Base-by-base conservation (phyloP, 2,888 invertebrate species). In the Spatulosminthurus flaviceps region DNA sequence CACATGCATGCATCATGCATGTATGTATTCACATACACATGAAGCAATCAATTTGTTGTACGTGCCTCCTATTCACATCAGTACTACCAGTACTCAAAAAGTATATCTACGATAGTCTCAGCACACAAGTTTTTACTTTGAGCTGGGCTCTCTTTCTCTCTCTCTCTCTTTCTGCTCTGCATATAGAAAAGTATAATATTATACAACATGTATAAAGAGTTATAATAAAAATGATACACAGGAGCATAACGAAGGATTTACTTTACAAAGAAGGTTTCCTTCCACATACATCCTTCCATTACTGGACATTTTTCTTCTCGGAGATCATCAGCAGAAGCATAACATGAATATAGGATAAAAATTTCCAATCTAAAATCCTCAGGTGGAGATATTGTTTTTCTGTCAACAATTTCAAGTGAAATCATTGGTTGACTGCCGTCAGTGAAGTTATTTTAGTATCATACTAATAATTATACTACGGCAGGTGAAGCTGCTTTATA, bases 31-130 rank as follows among this genome's bases (percentile, higher is more conserved):
- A n/a, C 51, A 51, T 51, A n/a, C 51, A 51, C 51, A 51, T 51
- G 51, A 51, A 51, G 51, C 51, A 51, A 51, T 51, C 51, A 51
- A 51, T 51, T 51, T 51, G 51, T 51, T 51, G 51, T 51, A 51
- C 51, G 51, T 51, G 51, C 51, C 16, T 13, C 13, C 51, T 9
- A 19, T 2, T 51, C 51, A 51, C n/a, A n/a, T 51, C 16, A 19
- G 7, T 51, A 51, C 51, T 19, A 5, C 5, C 51, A 51, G n/a
- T n/a, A n/a, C n/a, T n/a, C n/a, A n/a, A n/a, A n/a, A n/a, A n/a
- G n/a, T n/a, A n/a, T n/a, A n/a, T n/a, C n/a, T n/a, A n/a, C n/a
- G n/a, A n/a, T n/a, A n/a, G n/a, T n/a, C n/a, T n/a, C n/a, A n/a
- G n/a, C n/a, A 51, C 51, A 51, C 51, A 51, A 2, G 5, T 1